Percentiles rank a stretch among this genome's conserved stretches.
Evolutionary conservation across 2,888 invertebrate species (phyloP).

Genomic region (Philereme transversata): DNA sequence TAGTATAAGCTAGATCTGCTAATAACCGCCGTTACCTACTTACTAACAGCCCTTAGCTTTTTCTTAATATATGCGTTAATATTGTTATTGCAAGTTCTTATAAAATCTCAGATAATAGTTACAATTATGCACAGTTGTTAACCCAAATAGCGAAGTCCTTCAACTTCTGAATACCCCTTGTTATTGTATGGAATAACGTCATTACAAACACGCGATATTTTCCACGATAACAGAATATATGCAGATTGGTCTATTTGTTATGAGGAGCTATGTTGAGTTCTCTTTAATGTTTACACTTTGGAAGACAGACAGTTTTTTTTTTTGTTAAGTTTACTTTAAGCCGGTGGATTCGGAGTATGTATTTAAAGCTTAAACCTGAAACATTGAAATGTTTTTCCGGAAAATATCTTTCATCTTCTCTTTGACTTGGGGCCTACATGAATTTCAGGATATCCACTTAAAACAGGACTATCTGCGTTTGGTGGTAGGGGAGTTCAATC

Average conservation of each 20-base stretch:
- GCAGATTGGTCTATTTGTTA: slow-evolving; percentile 24
- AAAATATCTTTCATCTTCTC: no score
- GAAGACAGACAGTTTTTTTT: background rate
- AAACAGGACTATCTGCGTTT: no score
- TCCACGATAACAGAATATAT: slow-evolving; percentile 20
- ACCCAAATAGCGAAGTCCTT: slow-evolving; percentile 30
- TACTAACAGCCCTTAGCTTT: no score
- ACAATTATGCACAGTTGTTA: slow-evolving; percentile 26
- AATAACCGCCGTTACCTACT: no score
- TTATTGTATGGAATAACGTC: slow-evolving; percentile 27
- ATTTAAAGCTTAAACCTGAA: no score
- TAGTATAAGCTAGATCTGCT: no score
- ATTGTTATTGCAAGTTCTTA: slow-evolving; percentile 4
- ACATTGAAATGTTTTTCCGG: no score
- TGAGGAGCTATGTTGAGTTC: slow-evolving; percentile 6
- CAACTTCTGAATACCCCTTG: slow-evolving; percentile 28
- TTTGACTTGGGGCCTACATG: no score
- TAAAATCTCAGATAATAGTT: slow-evolving; percentile 18
- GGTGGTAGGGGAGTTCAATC: no score
- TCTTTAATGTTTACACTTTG: background rate
- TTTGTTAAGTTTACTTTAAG: background rate
- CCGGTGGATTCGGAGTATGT: no score
- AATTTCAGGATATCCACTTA: no score
- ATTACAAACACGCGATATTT: slow-evolving; percentile 29
- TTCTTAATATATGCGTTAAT: slow-evolving; percentile 6